Evolutionary conservation across 2,888 invertebrate genomes (phyloP).

Genomic region (Crepidodera aurea): DNA sequence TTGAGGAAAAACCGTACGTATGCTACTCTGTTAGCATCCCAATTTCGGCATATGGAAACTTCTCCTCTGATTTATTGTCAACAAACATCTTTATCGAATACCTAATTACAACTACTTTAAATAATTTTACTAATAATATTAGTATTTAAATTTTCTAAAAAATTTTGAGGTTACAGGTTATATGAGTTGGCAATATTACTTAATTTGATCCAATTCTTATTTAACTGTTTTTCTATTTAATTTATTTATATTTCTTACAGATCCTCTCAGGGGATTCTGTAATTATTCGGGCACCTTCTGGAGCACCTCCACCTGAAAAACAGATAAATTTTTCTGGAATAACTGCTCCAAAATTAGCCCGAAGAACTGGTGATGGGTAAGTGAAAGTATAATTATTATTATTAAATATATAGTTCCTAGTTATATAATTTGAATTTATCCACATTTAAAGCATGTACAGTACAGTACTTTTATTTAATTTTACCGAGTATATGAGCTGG

Average conservation of each 20-base stretch:
- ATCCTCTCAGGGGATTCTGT: constrained; percentile 96
- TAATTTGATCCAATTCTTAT: constrained; percentile 5
- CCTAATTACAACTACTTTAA: background rate
- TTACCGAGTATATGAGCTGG: no score
- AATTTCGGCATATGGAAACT: constrained; percentile 31
- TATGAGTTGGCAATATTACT: constrained; percentile 52
- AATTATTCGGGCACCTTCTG: constrained; percentile 85
- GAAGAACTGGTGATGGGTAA: constrained; percentile 69
- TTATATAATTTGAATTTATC: no score
- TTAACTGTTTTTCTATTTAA: constrained; percentile 2
- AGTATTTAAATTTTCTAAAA: background rate
- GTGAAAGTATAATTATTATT: no score
- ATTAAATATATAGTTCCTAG: no score
- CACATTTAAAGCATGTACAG: no score
- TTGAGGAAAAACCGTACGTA: constrained; percentile 1
- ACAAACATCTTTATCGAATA: background rate
- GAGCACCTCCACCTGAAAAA: constrained; percentile 92
- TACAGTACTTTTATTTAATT: no score
- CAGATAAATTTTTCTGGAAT: constrained; percentile 90
- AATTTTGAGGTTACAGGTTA: constrained; percentile 37
- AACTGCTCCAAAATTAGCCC: constrained; percentile 89
- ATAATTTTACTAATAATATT: background rate
- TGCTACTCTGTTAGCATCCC: constrained; percentile 56
- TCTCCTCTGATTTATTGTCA: background rate
- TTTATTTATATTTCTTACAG: constrained; percentile 63